phyloP scores from a whole-genome alignment of 2,113 vertebrate genomes.

The Saimiri boliviensis region DNA sequence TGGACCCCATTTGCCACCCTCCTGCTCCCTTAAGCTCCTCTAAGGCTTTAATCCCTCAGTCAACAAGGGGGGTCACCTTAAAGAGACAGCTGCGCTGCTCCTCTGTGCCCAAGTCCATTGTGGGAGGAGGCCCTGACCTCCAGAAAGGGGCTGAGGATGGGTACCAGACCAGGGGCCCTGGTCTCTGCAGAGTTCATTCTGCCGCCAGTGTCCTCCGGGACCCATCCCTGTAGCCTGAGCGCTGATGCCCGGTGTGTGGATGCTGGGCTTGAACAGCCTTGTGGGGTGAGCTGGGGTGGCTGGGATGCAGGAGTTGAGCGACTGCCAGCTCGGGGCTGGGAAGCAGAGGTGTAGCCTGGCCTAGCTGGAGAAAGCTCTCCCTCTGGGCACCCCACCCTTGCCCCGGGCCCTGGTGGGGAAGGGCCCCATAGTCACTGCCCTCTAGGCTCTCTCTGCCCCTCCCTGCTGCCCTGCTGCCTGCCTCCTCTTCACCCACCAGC shows the following conservation, averaged over 20 bases:
- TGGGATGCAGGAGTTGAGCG: background rate
- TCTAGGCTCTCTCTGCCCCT: background rate
- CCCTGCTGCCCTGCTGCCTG: background rate
- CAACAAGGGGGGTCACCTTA: background rate
- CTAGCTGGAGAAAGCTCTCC: background rate
- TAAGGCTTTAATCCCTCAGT: slow-evolving; percentile 30
- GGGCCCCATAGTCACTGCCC: background rate
- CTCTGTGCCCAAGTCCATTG: fast-evolving
- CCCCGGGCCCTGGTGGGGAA: background rate
- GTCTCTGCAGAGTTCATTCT: fast-evolving
- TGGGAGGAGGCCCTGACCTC: background rate
- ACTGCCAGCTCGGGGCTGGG: fast-evolving
- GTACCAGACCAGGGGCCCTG: too few species aligned
- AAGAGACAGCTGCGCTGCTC: slow-evolving; percentile 33
- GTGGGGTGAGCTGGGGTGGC: fast-evolving
- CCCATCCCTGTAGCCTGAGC: background rate
- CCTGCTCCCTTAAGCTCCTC: slow-evolving; percentile 40
- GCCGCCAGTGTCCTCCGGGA: background rate
- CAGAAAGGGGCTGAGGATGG: background rate
- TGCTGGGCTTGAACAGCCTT: background rate
- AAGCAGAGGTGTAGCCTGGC: fast-evolving
- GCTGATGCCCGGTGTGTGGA: background rate
- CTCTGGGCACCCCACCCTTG: background rate
- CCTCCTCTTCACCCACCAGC: background rate
- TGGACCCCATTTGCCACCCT: background rate